phyloP scores from a whole-genome alignment of 2,888 invertebrate genomes.

The Fragum whitleyi region DNA sequence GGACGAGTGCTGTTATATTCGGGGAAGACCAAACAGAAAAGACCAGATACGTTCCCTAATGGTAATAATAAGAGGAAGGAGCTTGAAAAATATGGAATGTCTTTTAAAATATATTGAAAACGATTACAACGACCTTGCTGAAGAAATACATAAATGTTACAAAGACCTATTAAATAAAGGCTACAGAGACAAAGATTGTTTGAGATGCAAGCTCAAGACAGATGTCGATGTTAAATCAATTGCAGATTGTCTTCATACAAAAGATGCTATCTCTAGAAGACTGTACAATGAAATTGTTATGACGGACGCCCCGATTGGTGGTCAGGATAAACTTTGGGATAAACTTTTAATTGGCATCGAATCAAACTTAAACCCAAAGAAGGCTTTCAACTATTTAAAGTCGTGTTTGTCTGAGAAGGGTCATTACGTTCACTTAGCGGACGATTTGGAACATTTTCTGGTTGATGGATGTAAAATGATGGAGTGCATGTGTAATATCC shows the following conservation, averaged over 20 bases:
- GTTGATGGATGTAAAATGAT: not conserved
- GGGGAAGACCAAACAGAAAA: constrained; percentile 3
- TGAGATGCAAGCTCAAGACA: constrained; percentile 8
- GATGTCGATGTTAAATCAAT: constrained; percentile 12
- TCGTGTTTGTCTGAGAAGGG: not conserved
- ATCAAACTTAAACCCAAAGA: not conserved
- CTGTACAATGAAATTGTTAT: constrained; percentile 3
- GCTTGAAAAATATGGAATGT: not conserved
- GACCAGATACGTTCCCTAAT: constrained; percentile 5
- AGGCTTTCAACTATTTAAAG: not conserved
- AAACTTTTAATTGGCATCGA: not conserved
- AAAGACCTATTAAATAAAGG: not conserved
- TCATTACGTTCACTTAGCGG: constrained; percentile 8
- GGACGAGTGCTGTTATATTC: constrained; percentile 5
- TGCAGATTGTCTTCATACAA: not conserved
- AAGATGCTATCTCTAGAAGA: not conserved
- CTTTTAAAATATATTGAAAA: not conserved
- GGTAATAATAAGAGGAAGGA: not conserved
- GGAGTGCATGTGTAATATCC: not conserved
- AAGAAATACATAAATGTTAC: not conserved
- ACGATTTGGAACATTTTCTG: not conserved
- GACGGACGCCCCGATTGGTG: not conserved
- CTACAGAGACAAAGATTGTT: not conserved
- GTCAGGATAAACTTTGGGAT: not conserved
- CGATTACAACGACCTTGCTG: not conserved